Conservation (phyloP, 2,113 vertebrate species). For the Ahaetulla prasina region DNA sequence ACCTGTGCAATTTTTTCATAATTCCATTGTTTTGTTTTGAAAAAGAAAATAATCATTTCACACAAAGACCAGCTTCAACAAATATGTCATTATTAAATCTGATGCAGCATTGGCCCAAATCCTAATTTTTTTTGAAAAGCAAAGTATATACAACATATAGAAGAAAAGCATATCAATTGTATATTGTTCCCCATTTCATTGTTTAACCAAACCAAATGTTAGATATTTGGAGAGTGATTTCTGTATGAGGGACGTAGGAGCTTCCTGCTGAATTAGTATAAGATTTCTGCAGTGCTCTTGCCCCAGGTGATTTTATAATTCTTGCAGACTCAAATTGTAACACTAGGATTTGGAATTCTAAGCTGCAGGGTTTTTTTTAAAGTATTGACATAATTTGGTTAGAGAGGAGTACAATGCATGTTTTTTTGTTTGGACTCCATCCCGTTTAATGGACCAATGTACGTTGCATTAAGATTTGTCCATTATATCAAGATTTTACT, state of each 20-base stretch:
- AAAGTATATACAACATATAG: not conserved
- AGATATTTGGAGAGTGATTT: not conserved
- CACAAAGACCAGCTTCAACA: too few species aligned
- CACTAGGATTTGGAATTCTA: conserved; percentile 10
- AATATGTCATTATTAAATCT: too few species aligned
- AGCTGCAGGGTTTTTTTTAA: conserved; percentile 1
- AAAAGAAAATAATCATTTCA: too few species aligned
- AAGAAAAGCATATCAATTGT: not conserved
- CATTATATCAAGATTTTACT: not conserved
- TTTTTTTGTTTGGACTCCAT: not conserved
- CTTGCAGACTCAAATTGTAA: not conserved
- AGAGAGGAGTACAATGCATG: not conserved
- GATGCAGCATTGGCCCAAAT: too few species aligned
- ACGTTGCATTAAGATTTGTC: not conserved
- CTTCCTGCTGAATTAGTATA: not conserved
- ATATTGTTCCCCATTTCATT: not conserved
- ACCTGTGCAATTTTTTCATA: too few species aligned
- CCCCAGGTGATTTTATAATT: not conserved
- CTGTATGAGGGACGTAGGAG: not conserved
- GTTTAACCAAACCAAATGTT: not conserved
- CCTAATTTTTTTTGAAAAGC: not conserved
- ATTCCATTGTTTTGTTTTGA: too few species aligned
- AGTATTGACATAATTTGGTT: not conserved
- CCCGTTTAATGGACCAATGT: not conserved
- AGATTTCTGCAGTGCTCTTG: not conserved